Evolutionary conservation across 1,140 invertebrate genomes (phyloP).

Genomic region (Macrosteles quadrilineatus): DNA sequence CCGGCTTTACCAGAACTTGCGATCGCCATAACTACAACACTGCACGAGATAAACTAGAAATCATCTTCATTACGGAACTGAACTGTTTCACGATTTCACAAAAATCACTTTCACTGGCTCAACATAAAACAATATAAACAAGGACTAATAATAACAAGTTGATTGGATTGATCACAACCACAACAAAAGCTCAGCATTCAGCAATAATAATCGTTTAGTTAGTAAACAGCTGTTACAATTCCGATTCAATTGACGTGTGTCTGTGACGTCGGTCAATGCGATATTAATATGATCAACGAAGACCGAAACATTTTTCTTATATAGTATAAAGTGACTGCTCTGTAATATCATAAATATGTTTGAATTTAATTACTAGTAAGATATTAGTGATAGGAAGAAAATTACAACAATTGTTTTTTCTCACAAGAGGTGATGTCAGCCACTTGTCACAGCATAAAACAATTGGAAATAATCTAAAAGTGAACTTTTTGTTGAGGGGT

Average conservation of each 20-base stretch:
- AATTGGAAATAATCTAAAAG: no score
- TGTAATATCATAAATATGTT: no score
- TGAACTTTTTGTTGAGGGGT: no score
- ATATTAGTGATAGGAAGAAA: no score
- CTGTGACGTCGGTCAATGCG: background rate
- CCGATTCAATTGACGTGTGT: conserved; percentile 1
- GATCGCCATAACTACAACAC: conserved; percentile 15
- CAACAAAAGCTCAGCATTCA: background rate
- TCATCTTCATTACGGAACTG: no score
- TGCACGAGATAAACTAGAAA: background rate
- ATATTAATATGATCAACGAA: background rate
- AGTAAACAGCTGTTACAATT: background rate
- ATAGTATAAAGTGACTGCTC: no score
- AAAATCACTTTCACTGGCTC: background rate
- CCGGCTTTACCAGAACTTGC: conserved; percentile 5
- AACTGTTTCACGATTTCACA: background rate
- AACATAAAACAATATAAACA: background rate
- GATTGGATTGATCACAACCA: background rate
- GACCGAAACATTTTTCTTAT: no score
- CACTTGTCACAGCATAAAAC: no score
- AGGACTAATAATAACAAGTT: background rate
- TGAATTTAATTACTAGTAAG: no score
- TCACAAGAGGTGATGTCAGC: no score
- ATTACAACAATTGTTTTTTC: no score
- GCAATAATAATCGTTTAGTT: background rate